These are phyloP conservation scores for Loriculus beryllinus DNA, from an alignment of 2,797 vertebrate species.

Conservation along the genomic window DNA sequence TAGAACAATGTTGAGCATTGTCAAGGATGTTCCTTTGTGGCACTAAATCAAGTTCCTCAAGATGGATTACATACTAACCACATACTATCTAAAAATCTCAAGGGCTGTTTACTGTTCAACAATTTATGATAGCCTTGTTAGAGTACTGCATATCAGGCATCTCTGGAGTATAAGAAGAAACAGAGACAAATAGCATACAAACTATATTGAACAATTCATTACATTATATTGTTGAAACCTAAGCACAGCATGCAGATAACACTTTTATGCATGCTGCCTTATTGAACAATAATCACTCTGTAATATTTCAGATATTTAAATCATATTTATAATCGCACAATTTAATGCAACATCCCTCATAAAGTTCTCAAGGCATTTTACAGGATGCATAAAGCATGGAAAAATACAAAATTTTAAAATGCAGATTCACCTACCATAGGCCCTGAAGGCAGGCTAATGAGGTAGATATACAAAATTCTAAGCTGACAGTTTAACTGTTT, in stretches of 20 bases:
- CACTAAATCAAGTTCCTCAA: slow-evolving; percentile 74
- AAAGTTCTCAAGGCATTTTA: slow-evolving; percentile 82
- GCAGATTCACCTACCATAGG: slow-evolving; percentile 73
- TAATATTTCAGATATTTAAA: slow-evolving; percentile 81
- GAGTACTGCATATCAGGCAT: slow-evolving; percentile 66
- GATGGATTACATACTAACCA: slow-evolving; percentile 73
- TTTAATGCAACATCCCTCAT: slow-evolving; percentile 77
- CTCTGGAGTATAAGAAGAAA: slow-evolving; percentile 70
- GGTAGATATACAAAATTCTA: slow-evolving; percentile 77
- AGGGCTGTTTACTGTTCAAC: slow-evolving; percentile 73
- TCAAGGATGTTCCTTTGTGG: slow-evolving; percentile 67
- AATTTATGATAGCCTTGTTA: slow-evolving; percentile 77
- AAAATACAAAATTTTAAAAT: slow-evolving; percentile 76
- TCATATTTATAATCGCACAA: slow-evolving; percentile 84
- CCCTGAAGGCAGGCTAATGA: slow-evolving; percentile 77
- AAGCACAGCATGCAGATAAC: slow-evolving; percentile 71
- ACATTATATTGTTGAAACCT: slow-evolving; percentile 67
- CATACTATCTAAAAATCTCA: slow-evolving; percentile 73
- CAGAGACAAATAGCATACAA: slow-evolving; percentile 74
- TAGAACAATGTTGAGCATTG: slow-evolving; percentile 74
- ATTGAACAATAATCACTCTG: slow-evolving; percentile 82
- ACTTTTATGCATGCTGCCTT: slow-evolving; percentile 73
- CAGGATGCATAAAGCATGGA: slow-evolving; percentile 76
- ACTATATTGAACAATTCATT: slow-evolving; percentile 76
- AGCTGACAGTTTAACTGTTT: slow-evolving; percentile 80